Conservation (phyloP, 2,888 invertebrate genomes). For the Phrixothrix hirtus region DNA sequence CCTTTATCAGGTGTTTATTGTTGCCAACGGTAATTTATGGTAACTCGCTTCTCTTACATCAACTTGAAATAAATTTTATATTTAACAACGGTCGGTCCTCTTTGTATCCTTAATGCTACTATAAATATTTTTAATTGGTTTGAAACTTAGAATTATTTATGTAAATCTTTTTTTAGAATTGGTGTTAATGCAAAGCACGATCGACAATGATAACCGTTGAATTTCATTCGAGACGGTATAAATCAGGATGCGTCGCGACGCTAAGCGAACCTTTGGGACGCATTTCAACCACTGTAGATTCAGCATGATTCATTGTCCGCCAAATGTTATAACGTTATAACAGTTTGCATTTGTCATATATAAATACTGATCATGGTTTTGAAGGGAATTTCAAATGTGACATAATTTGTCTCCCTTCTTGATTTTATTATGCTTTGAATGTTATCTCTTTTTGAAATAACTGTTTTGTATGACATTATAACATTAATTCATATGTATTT, state of each 20-base stretch:
- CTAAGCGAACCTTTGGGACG: conserved; percentile 43
- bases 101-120: too few relatives aligned
- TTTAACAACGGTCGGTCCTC: conserved; percentile 6
- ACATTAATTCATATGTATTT: neutral
- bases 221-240: conserved; percentile 32
- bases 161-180: conserved; percentile 1
- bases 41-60: conserved; percentile 12
- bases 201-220: conserved; percentile 33
- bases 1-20: conserved; percentile 23
- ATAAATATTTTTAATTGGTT: too few relatives aligned
- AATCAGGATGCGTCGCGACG: conserved; percentile 41
- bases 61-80: conserved; percentile 13
- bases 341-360: conserved; percentile 37
- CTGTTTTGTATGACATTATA: neutral
- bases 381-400: conserved; percentile 4
- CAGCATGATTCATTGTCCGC: conserved; percentile 46
- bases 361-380: conserved; percentile 4
- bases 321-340: conserved; percentile 44
- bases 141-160: too few relatives aligned
- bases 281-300: conserved; percentile 36
- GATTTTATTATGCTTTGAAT: neutral
- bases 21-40: conserved; percentile 18
- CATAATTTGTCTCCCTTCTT: conserved; percentile 4
- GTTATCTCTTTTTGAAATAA: neutral
- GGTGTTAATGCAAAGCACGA: conserved; percentile 33